Evolutionary conservation across 2,888 invertebrate genomes (phyloP).

Genomic region (Scaptomyza cyrtandrae): DNA sequence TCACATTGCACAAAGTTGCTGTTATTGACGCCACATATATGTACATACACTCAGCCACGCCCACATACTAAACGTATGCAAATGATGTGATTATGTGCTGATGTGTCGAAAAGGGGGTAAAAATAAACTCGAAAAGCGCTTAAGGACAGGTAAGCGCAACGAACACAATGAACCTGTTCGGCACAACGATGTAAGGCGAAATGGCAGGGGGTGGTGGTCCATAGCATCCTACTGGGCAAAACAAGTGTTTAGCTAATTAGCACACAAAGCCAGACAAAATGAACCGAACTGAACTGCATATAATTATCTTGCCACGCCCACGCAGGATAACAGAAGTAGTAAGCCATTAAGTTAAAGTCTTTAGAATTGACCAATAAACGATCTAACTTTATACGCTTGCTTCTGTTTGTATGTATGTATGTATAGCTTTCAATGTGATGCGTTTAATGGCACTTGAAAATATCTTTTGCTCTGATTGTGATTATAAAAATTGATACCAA

Average conservation of each 20-base stretch:
- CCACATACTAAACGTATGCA: slow-evolving; percentile 55
- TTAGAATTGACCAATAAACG: slow-evolving; percentile 46
- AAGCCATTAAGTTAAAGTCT: slow-evolving; percentile 39
- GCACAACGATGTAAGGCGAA: slow-evolving; percentile 23
- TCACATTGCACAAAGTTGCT: slow-evolving; percentile 58
- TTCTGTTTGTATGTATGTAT: not conserved
- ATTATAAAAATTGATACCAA: slow-evolving; percentile 2
- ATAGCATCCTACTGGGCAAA: slow-evolving; percentile 19
- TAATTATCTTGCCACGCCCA: slow-evolving; percentile 69
- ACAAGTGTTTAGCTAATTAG: slow-evolving; percentile 72
- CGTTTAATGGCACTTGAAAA: slow-evolving; percentile 3
- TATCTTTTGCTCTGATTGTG: slow-evolving; percentile 11
- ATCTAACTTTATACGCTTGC: slow-evolving; percentile 27
- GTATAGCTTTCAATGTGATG: slow-evolving; percentile 12
- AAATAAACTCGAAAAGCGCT: slow-evolving; percentile 58
- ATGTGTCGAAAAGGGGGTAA: slow-evolving; percentile 28
- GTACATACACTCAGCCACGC: slow-evolving; percentile 4
- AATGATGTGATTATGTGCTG: slow-evolving; percentile 61
- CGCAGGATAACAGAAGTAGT: slow-evolving; percentile 42
- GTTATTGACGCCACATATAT: slow-evolving; percentile 27
- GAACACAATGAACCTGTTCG: slow-evolving; percentile 54
- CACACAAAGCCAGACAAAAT: slow-evolving; percentile 36
- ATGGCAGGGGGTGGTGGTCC: not conserved
- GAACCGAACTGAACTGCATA: slow-evolving; percentile 54
- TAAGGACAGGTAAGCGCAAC: slow-evolving; percentile 59